These are phyloP conservation scores for Natrix natrix DNA, from an alignment of 2,797 vertebrate species.

Conservation along the genomic window DNA sequence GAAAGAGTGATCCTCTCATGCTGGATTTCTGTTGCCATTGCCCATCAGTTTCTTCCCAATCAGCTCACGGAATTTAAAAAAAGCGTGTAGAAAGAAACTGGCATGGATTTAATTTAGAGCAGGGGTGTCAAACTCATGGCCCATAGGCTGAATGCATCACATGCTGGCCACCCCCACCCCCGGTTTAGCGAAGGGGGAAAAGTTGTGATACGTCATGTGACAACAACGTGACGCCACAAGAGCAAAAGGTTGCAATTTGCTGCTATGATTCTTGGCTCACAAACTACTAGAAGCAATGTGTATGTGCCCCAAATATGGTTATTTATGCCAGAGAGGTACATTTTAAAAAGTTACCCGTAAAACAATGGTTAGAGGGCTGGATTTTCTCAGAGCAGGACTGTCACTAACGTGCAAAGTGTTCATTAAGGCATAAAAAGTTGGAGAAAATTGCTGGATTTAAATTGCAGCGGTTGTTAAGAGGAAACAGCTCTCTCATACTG, in stretches of 20 bases:
- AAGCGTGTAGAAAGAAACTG: not conserved
- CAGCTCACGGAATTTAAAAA: not conserved
- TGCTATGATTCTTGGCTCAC: not conserved
- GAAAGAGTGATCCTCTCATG: not conserved
- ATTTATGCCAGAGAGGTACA: not conserved
- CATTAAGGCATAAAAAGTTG: not conserved
- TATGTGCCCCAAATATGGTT: not conserved
- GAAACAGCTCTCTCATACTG: not conserved
- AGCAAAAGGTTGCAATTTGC: not conserved
- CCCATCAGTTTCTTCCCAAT: not conserved
- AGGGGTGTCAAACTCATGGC: no score
- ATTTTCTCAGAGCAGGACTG: not conserved
- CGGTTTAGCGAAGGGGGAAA: no score
- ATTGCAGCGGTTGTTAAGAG: not conserved
- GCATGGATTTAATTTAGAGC: not conserved
- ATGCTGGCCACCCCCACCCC: no score
- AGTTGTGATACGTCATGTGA: no score
- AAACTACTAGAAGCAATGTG: not conserved
- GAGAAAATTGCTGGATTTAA: not conserved
- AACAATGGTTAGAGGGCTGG: not conserved
- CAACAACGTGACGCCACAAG: fast-evolving
- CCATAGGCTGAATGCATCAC: no score
- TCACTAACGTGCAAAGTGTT: not conserved
- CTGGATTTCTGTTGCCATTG: no score
- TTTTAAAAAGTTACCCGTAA: not conserved